phyloP scores from a whole-genome alignment of 2,113 vertebrate species.

The Stegastes partitus region DNA sequence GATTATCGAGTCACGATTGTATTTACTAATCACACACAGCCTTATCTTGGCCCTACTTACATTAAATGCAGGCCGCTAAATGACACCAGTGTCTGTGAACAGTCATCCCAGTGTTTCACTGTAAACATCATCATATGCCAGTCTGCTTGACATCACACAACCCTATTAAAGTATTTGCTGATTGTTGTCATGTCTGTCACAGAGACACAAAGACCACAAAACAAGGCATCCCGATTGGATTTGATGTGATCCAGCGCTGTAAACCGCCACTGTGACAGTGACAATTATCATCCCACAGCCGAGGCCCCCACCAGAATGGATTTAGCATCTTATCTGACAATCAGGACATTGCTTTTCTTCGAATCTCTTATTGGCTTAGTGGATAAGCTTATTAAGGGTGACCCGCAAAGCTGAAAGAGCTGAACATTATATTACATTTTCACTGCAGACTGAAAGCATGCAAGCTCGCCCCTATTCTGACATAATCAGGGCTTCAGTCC shows the following conservation, averaged over 20 bases:
- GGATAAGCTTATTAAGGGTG: constrained; percentile 76
- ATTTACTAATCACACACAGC: constrained; percentile 11
- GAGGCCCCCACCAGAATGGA: constrained; percentile 53
- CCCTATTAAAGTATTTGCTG: constrained; percentile 6
- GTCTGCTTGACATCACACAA: too few relatives aligned
- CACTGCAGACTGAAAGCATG: constrained; percentile 56
- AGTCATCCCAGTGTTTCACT: too few relatives aligned
- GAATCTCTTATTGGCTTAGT: constrained; percentile 76
- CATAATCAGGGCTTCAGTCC: constrained; percentile 38
- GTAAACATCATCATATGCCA: too few relatives aligned
- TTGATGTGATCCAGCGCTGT: constrained; percentile 65
- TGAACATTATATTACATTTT: constrained; percentile 70
- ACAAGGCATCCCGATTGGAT: constrained; percentile 60
- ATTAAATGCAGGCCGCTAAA: not conserved
- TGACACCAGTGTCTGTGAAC: too few relatives aligned
- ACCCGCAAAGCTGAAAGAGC: constrained; percentile 68
- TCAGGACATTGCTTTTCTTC: constrained; percentile 74
- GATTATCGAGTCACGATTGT: too few relatives aligned
- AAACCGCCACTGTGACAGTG: constrained; percentile 63
- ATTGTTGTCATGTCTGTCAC: constrained; percentile 25
- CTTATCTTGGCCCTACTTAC: not conserved
- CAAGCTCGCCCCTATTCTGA: constrained; percentile 13
- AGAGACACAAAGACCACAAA: constrained; percentile 44
- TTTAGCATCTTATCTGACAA: constrained; percentile 77
- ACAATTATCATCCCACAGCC: constrained; percentile 61